Base-by-base conservation (phyloP, 2,797 vertebrate species). In the Pantherophis alleghaniensis region DNA sequence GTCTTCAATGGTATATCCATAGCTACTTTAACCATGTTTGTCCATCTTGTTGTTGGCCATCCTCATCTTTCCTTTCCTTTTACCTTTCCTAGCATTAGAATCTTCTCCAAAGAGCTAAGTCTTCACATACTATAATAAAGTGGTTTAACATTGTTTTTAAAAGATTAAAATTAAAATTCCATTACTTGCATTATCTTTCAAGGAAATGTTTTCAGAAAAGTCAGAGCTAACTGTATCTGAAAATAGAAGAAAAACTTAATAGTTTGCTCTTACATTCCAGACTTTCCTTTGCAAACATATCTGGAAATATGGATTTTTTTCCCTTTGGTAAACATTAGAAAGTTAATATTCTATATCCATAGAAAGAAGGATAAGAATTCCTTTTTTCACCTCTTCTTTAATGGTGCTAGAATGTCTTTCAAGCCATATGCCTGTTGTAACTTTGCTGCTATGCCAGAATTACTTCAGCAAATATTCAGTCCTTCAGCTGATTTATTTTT, bases 401-500 rank as follows among this genome's bases (percentile, higher is more conserved):
- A 2, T 18, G 14, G 32, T 18, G 9, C 3, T 79, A 14, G 11
- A 55, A 3, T 63, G 16, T 11, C 42, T 86, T 47, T 26, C 37
- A 59, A 79, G 20, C 9, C 18, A 60, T 79, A 13, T 63, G 5
- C 28, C 86, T 18, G 47, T 74, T 91, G 24, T 42, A n/a, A n/a
- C n/a, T 88, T 28, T 91, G 63, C 14, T 57, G 32, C 63, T 89
- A 57, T 51, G 86, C 74, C 7, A 6, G 59, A 47, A 7, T 69
- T 18, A 63, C 60, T 69, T 91, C 83, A 90, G 26, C 26, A 92
- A 89, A 79, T 89, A 91, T 79, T n/a, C 28, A 87, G 10, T 88
- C 10, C 87, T 93, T 94, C 37, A 63, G 92, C 66, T 91, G 59
- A 60, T 87, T 92, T 92, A 59, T 60, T 96, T 95, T 92, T 92